Evolutionary conservation across 2,888 invertebrate species (phyloP).

Genomic region (Nemotelus pantherinus): DNA sequence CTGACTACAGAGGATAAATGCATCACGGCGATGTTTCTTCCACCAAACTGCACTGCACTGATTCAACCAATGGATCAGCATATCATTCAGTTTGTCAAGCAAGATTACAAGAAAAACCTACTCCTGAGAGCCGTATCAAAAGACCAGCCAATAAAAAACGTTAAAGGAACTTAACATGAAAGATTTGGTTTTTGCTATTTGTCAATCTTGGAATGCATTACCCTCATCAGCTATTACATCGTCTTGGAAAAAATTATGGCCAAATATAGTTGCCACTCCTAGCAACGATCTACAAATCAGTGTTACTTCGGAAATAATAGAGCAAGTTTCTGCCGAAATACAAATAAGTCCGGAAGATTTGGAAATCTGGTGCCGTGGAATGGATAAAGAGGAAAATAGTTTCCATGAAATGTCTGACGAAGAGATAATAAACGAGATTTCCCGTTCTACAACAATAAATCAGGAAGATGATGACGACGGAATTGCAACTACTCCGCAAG

Average conservation of each 20-base stretch:
- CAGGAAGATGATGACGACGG: no score
- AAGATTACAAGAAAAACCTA: slow-evolving; percentile 1
- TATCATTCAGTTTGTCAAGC: slow-evolving; percentile 8
- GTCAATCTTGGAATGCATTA: background rate
- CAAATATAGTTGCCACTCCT: background rate
- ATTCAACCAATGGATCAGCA: slow-evolving; percentile 18
- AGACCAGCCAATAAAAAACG: slow-evolving; percentile 6
- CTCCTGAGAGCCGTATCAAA: slow-evolving; percentile 12
- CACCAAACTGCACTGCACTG: slow-evolving; percentile 12
- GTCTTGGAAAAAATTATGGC: background rate
- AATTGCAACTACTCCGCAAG: no score
- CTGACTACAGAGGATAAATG: slow-evolving; percentile 16
- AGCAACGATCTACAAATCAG: background rate
- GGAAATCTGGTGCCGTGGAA: background rate
- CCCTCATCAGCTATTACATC: background rate
- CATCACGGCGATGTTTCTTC: slow-evolving; percentile 40
- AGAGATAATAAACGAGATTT: no score
- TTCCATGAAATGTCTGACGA: background rate
- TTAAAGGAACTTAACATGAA: slow-evolving; percentile 3
- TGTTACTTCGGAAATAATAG: background rate
- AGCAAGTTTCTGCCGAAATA: background rate
- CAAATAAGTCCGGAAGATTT: background rate
- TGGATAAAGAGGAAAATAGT: background rate
- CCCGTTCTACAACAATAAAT: no score
- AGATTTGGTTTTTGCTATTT: slow-evolving; percentile 18